These are phyloP conservation scores for Petrocephalus schoutedeni DNA, from an alignment of 2,797 vertebrate species.

Conservation along the genomic window DNA sequence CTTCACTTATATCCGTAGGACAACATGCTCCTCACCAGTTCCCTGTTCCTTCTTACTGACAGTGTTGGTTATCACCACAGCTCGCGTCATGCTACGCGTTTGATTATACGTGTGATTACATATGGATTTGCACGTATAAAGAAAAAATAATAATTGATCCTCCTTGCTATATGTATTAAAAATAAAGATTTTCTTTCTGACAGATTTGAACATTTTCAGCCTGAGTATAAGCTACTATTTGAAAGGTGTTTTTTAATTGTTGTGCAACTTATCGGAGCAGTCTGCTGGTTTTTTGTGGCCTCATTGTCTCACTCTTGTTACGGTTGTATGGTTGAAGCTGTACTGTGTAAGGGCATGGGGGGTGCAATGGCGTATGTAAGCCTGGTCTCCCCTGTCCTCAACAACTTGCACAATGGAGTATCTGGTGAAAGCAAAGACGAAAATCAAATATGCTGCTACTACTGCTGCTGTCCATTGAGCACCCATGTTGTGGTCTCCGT, in stretches of 20 bases:
- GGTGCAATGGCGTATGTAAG: neutral
- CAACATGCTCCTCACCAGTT: neutral
- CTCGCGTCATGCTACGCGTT: neutral
- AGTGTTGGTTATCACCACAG: neutral
- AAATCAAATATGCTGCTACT: neutral
- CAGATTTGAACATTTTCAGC: neutral
- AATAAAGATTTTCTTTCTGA: neutral
- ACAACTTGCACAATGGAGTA: neutral
- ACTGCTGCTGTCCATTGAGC: neutral
- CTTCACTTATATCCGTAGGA: neutral
- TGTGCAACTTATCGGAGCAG: neutral
- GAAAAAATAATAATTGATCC: neutral
- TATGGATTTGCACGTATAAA: neutral
- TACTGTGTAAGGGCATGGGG: neutral
- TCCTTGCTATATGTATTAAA: neutral
- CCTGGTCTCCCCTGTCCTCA: neutral
- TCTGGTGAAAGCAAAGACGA: neutral
- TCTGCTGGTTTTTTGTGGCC: neutral
- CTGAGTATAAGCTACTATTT: neutral
- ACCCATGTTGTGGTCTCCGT: neutral
- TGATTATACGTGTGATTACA: neutral
- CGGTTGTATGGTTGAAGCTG: neutral
- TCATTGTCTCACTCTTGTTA: neutral
- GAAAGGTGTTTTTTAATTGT: neutral
- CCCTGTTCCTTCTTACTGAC: neutral